Evolutionary conservation across 2,888 invertebrate genomes (phyloP).

Genomic region (Leptarthrus brevirostris): DNA sequence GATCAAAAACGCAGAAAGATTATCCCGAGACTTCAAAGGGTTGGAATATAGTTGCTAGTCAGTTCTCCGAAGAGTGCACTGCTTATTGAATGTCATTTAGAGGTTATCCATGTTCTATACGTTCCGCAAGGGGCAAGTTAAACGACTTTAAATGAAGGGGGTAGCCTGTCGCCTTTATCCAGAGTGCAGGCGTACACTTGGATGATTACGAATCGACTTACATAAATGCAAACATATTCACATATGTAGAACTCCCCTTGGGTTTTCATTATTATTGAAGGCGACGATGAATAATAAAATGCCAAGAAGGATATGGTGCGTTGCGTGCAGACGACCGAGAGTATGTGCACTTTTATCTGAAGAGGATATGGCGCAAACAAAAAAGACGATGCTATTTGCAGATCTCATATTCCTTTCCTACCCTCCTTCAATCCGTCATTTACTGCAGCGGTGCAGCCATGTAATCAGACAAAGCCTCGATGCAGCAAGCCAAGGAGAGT

Average conservation of each 20-base stretch:
- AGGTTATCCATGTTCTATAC: slow-evolving; percentile 24
- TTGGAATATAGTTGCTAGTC: slow-evolving; percentile 30
- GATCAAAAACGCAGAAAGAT: slow-evolving; percentile 29
- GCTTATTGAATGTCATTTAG: slow-evolving; percentile 43
- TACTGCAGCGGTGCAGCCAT: slow-evolving; percentile 23
- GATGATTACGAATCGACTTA: slow-evolving; percentile 28
- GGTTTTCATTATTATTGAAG: slow-evolving; percentile 44
- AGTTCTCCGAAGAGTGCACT: slow-evolving; percentile 5
- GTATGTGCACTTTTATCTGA: slow-evolving; percentile 41
- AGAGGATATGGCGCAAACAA: slow-evolving; percentile 42
- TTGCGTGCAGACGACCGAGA: slow-evolving; percentile 31
- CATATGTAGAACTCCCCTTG: slow-evolving; percentile 30
- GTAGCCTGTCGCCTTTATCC: background rate
- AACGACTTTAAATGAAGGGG: slow-evolving; percentile 21
- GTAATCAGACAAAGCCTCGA: background rate
- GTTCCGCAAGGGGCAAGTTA: background rate
- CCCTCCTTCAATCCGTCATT: slow-evolving; percentile 37
- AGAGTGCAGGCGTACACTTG: slow-evolving; percentile 27
- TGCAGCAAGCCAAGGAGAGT: slow-evolving; percentile 27
- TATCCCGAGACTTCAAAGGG: slow-evolving; percentile 34
- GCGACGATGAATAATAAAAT: slow-evolving; percentile 46
- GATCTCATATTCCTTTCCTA: slow-evolving; percentile 36
- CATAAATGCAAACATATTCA: slow-evolving; percentile 44
- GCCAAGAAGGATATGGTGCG: slow-evolving; percentile 38
- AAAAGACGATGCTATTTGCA: slow-evolving; percentile 45